A percentile compares a stretch with the other conserved stretches of the same genome.
phyloP scores from a whole-genome alignment of 30 jellyfish, hydroid and myxozoan genomes.

The Clytia hemisphaerica region DNA sequence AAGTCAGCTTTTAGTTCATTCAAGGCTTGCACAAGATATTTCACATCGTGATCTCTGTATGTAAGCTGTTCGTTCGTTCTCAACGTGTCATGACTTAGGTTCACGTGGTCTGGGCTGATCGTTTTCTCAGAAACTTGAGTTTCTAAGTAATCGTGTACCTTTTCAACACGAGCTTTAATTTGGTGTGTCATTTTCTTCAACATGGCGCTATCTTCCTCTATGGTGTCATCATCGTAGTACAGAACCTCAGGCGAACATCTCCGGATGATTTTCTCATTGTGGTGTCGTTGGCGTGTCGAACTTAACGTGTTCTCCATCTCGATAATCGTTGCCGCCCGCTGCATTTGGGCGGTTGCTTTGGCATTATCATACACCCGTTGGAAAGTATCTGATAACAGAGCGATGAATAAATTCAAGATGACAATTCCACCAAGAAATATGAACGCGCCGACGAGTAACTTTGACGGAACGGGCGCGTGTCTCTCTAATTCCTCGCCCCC shows the following conservation, averaged over 20 bases:
- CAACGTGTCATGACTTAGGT: background rate
- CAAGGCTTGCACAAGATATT: background rate
- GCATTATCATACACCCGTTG: slow-evolving; percentile 98
- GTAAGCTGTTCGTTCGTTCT: too few species aligned
- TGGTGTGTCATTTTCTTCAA: slow-evolving; percentile 69
- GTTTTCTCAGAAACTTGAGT: background rate
- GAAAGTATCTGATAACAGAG: slow-evolving; percentile 89
- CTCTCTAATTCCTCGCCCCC: slow-evolving; percentile 45
- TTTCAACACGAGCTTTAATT: slow-evolving; percentile 53
- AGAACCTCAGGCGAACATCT: slow-evolving; percentile 79
- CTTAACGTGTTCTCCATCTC: slow-evolving; percentile 44
- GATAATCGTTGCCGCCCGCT: slow-evolving; percentile 72
- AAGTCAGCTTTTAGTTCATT: slow-evolving; percentile 1
- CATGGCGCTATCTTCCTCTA: slow-evolving; percentile 51
- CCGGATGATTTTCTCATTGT: slow-evolving; percentile 16
- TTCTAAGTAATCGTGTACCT: slow-evolving; percentile 28
- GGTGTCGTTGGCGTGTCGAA: slow-evolving; percentile 35
- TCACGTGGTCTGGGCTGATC: background rate
- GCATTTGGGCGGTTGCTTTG: slow-evolving; percentile 86
- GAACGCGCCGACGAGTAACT: slow-evolving; percentile 69
- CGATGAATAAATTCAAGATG: slow-evolving; percentile 82
- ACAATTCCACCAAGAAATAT: slow-evolving; percentile 77
- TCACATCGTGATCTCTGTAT: too few species aligned
- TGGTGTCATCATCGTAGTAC: slow-evolving; percentile 82
- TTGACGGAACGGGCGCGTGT: slow-evolving; percentile 57